These are phyloP conservation scores for Takifugu ocellatus DNA, from an alignment of 2,797 vertebrate genomes.

Conservation along the genomic window DNA sequence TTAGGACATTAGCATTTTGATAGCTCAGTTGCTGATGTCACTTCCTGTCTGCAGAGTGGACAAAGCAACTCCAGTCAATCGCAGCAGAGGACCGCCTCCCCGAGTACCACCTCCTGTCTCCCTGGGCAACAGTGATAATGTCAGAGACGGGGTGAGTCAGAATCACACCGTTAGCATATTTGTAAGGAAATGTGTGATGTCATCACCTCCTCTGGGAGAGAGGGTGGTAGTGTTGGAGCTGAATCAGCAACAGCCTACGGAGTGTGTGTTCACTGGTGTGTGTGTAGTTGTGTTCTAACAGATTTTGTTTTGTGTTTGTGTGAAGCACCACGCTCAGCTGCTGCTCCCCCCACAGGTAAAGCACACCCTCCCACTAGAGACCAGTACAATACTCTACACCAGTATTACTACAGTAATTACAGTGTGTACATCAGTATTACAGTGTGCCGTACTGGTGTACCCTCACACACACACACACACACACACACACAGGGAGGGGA, in stretches of 20 bases:
- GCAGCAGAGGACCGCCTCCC: slow-evolving; percentile 54
- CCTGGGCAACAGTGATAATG: slow-evolving; percentile 49
- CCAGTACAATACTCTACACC: too few relatives aligned
- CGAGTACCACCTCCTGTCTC: slow-evolving; percentile 50
- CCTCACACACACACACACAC: too few relatives aligned
- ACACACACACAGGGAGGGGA: neutral
- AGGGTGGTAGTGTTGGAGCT: too few relatives aligned
- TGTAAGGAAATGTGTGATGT: neutral
- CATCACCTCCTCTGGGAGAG: too few relatives aligned
- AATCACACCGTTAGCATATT: neutral
- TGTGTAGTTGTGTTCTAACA: slow-evolving; percentile 2
- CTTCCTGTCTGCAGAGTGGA: slow-evolving; percentile 58
- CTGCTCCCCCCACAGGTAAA: slow-evolving; percentile 75
- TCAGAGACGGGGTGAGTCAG: slow-evolving; percentile 71
- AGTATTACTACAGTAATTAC: too few relatives aligned
- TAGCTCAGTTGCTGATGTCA: neutral
- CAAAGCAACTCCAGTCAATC: slow-evolving; percentile 42
- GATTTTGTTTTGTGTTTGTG: slow-evolving; percentile 39
- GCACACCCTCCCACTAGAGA: neutral
- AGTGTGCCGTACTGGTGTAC: too few relatives aligned
- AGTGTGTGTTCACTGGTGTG: too few relatives aligned
- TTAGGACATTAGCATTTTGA: neutral
- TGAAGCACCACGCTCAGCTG: slow-evolving; percentile 75
- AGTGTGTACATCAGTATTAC: too few relatives aligned
- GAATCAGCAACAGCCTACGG: too few relatives aligned